Evolutionary conservation across 2,797 vertebrate genomes (phyloP).

Genomic region (Alca torda): DNA sequence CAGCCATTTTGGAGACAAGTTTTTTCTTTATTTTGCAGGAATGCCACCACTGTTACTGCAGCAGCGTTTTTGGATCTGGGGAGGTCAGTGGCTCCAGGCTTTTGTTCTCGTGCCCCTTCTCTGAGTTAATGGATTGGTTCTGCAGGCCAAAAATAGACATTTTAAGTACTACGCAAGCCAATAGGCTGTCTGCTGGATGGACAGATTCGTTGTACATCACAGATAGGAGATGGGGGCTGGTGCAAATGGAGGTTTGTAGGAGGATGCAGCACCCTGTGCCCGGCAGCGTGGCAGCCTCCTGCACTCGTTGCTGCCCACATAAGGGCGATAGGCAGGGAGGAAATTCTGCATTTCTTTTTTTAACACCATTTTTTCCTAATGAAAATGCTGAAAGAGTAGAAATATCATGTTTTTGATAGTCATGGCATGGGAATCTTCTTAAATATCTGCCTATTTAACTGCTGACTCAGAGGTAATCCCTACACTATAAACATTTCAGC

Average conservation of each 20-base stretch:
- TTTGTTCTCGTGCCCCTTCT: neutral
- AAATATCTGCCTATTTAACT: neutral
- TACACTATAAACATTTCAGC: neutral
- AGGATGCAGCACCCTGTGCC: neutral
- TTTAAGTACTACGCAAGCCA: neutral
- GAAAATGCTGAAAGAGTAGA: neutral
- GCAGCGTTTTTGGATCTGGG: neutral
- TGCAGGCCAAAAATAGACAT: neutral
- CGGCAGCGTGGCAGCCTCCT: neutral
- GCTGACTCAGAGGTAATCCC: neutral
- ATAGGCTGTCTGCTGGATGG: neutral
- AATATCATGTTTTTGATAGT: neutral
- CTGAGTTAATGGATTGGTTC: neutral
- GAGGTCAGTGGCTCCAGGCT: neutral
- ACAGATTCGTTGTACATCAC: neutral
- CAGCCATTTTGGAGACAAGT: neutral
- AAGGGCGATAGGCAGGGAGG: neutral
- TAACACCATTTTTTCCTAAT: too few species aligned
- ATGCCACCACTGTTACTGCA: neutral
- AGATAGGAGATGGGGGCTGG: neutral
- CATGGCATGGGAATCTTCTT: neutral
- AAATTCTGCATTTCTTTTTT: neutral
- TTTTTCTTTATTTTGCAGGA: neutral
- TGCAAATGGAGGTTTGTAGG: neutral
- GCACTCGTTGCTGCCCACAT: accelerated